Evolutionary conservation across 1,140 invertebrate species (phyloP), one percentile per base, ranked within the genome.

Genomic region (Dryas iulia): DNA sequence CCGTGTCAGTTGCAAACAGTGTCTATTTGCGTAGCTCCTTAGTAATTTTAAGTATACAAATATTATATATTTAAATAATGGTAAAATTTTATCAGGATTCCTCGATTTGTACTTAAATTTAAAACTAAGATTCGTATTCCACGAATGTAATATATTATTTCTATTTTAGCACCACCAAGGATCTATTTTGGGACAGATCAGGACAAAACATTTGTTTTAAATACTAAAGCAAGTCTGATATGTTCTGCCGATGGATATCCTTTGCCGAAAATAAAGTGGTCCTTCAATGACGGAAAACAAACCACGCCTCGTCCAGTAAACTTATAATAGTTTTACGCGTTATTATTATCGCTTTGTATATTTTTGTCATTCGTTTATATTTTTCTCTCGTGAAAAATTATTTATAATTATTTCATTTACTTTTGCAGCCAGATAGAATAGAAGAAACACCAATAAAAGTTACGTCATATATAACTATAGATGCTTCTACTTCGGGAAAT

Each of bases 231-330:
- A 21, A 77, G 65, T 21, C 63, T 90, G 6, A 57, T 63, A 30
- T 90, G 88, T 60, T 60, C 71, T 12, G 88, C 76, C 0, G 74
- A 69, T 18, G 88, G 82, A 14, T 90, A 85, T 70, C 83, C 85
- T 5, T 57, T 78, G 58, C 86, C 85, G 6, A 65, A 54, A 1
- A 69, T 90, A 30, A 58, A 59, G 11, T 89, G 86, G 88, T 33
- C 59, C 14, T 88, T 88, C 52, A 72, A 69, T 11, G 69, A 76
- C 54, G 66, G 69, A 39, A 64, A 31, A 21, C 14, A 47, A 18
- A 21, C 3, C 1, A 47, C 2, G 8, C 18, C 39, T 21, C 18
- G 18, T 47, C 39, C 8, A 47, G 39, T 21, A 47, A 47, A 7
- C 21, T 47, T 0, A 47, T 0, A 47, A 21, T 47, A 21, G 14